Conservation (phyloP, 2,797 vertebrate genomes). For the Megalops cyprinoides region DNA sequence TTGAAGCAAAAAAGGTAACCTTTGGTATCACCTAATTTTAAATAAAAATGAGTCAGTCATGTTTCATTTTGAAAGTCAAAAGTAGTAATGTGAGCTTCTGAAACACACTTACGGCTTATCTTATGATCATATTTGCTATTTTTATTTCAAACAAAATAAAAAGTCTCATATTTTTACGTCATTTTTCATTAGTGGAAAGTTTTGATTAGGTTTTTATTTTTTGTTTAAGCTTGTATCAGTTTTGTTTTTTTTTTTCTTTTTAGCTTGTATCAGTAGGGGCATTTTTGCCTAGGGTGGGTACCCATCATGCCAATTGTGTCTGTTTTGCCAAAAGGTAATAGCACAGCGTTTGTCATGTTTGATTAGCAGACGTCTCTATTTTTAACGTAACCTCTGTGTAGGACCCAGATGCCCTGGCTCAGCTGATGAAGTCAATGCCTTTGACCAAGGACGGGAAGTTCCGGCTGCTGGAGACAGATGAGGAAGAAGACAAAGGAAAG, state of each 20-base stretch:
- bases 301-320: background rate
- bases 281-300: background rate
- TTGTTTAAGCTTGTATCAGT: no score
- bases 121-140: no score
- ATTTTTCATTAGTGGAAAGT: no score
- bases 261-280: no score
- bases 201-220: no score
- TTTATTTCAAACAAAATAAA: no score
- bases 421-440: slow-evolving; percentile 91
- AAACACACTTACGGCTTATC: background rate
- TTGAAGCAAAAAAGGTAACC: slow-evolving; percentile 90
- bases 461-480: slow-evolving; percentile 81
- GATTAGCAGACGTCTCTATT: background rate
- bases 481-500: slow-evolving; percentile 60
- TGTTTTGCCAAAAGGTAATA: background rate
- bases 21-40: background rate
- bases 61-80: background rate
- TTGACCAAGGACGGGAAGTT: slow-evolving; percentile 93
- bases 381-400: slow-evolving; percentile 51
- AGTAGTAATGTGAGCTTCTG: background rate
- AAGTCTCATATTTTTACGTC: no score
- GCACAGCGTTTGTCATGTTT: background rate
- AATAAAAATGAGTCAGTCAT: background rate
- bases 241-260: no score
- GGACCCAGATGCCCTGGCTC: slow-evolving; percentile 91